Evolutionary conservation across 35 echinoderm and acorn worm species (phyloP), one percentile per base, ranked within the genome.

Genomic region (Holothuria glaberrima): DNA sequence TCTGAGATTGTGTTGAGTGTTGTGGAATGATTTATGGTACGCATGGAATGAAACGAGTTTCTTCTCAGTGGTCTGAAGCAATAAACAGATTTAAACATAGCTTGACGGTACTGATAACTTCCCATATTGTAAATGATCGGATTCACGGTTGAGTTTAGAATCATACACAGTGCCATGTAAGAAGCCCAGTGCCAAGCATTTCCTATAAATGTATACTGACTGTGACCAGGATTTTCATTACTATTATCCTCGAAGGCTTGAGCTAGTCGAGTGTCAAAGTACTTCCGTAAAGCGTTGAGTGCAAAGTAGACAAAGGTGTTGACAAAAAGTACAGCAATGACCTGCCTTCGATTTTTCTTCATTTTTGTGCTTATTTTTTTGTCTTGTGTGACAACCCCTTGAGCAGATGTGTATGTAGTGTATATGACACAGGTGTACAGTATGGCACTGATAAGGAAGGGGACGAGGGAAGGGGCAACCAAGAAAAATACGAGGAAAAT

Each of bases 301-400:
- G 80, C 80, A 61, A 84, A 84, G 80, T 84, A 84, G 33, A 84
- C 57, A 28, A 84, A 84, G 58, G 80, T 84, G 28, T 84, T 84
- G 4, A 61, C 54, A 38, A 84, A 84, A 25, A 84, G 80, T 18
- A 84, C 80, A 1, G 58, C 14, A 30, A 84, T 84, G 80, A 84
- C 80, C 80, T 61, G 80, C 30, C 80, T 60, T 9, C 80, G 80
- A 33, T 84, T 84, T 19, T 26, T 84, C 57, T 61, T 84, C 19
- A 22, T 34, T 61, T 30, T 59, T 33, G 9, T 61, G 56, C 25
- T 33, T 24, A 36, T 31, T 17, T 84, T 54, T 9, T 31, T 31
- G 32, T 61, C 58, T n/a, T 48, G 19, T 3, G 19, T 19, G 20
- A 84, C 80, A 10, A 36, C 30, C 18, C 57, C 56, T 54, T 57